A percentile compares a stretch with the other conserved stretches of the same genome.
Conservation (phyloP, 2,888 invertebrate species). For the Eupithecia dodoneata region DNA sequence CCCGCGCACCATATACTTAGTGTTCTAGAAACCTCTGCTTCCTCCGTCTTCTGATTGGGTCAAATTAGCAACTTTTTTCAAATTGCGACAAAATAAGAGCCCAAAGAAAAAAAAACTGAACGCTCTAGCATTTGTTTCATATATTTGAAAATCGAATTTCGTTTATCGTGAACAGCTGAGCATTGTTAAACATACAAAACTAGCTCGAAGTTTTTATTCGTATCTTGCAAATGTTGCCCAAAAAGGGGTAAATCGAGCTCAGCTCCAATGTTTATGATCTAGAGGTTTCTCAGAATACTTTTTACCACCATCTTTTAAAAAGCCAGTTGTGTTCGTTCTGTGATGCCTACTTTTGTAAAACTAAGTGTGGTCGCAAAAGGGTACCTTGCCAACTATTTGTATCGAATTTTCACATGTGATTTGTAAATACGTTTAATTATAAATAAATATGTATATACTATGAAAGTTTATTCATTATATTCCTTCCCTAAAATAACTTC, state of each 20-base stretch:
- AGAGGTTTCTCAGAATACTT: background rate
- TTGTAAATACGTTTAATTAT: slow-evolving; percentile 42
- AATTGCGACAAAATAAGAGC: background rate
- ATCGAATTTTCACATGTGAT: slow-evolving; percentile 39
- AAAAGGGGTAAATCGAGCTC: background rate
- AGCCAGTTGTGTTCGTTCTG: slow-evolving; percentile 31
- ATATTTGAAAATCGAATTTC: background rate
- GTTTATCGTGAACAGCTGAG: background rate
- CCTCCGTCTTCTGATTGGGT: background rate
- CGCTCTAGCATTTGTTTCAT: background rate
- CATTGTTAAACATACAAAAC: background rate
- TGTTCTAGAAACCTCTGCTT: slow-evolving; percentile 9
- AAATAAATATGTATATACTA: slow-evolving; percentile 40
- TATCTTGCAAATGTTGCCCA: too few relatives aligned
- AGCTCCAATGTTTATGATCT: background rate
- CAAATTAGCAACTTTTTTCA: background rate
- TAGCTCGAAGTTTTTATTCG: background rate
- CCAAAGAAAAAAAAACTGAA: background rate
- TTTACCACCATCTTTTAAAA: slow-evolving; percentile 9
- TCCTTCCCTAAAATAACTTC: background rate
- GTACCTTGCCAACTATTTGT: slow-evolving; percentile 32
- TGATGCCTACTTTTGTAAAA: slow-evolving; percentile 30
- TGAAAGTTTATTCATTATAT: background rate
- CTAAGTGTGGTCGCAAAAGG: slow-evolving; percentile 37
- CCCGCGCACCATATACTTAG: background rate